Evolutionary conservation across 1,140 invertebrate species (phyloP), one percentile per base, ranked within the genome.

Genomic region (Megathymus violae): DNA sequence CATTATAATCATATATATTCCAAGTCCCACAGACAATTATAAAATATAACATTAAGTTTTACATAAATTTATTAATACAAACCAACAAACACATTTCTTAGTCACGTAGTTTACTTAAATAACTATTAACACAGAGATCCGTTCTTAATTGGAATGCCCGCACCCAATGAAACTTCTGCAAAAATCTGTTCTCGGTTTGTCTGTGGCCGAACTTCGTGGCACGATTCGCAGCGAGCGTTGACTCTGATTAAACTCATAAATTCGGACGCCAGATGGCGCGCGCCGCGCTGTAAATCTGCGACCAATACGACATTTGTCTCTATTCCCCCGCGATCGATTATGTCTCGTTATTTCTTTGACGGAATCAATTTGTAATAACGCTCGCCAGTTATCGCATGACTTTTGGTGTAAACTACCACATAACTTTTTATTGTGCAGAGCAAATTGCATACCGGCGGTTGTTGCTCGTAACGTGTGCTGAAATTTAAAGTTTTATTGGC

Each of bases 241-340:
- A 54, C 51, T 62, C 72, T 79, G 80, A 83, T 88, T 84, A 88
- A 83, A 85, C 71, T 85, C 80, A 82, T 87, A 87, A 87, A 87
- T 86, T 80, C 71, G 66, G 47, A 72, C 74, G 75, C 74, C 82
- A 87, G 79, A 80, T 84, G 82, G 77, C 76, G 61, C 70, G 61
- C 67, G 74, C 73, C 74, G 77, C 80, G 76, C 68, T 79, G 82
- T 85, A 84, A 85, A 87, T 85, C 78, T 72, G 70, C 71, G 71
- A 78, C 77, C 82, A 73, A 85, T 85, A 83, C 77, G 75, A 75
- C 80, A 82, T 85, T 85, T 85, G 84, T 85, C 82, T 82, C 77
- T 82, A 83, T 81, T 78, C 76, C 78, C 71, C 22, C 10, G 56
- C 59, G 54, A 63, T 16, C 67, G 63, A 71, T 79, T 69, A 72